Percentiles rank a stretch among this genome's conserved stretches.
phyloP scores from a whole-genome alignment of 2,113 vertebrate species.

The Platycercus adscitus region DNA sequence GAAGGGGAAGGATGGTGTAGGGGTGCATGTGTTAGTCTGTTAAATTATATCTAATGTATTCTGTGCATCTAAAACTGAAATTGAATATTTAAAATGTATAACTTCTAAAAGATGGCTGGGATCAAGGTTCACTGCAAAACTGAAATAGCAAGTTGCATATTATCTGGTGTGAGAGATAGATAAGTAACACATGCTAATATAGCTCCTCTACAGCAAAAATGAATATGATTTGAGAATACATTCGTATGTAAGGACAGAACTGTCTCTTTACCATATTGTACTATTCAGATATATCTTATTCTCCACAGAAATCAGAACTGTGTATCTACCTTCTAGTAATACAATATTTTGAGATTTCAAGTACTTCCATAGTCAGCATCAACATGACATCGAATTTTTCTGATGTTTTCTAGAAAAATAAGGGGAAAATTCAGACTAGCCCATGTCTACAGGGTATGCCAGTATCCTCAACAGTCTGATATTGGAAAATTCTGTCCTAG shows the following conservation, averaged over 20 bases:
- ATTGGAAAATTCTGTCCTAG: background rate
- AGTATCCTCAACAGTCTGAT: background rate
- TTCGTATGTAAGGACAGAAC: background rate
- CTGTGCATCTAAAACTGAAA: background rate
- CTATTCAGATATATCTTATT: background rate
- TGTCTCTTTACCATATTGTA: background rate
- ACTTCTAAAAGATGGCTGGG: background rate
- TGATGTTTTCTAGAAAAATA: background rate
- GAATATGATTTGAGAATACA: background rate
- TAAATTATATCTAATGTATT: background rate
- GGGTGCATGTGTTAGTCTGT: background rate
- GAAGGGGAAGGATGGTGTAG: background rate
- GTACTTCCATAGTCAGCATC: background rate
- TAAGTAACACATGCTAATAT: background rate
- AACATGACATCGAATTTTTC: background rate
- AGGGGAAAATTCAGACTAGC: background rate
- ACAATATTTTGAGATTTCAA: background rate
- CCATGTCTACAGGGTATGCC: background rate
- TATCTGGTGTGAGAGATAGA: background rate
- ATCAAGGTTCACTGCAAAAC: background rate
- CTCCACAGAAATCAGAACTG: background rate
- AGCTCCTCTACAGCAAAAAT: background rate
- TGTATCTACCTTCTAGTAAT: background rate
- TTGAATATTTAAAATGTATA: background rate
- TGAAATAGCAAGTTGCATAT: background rate